Base-by-base conservation (phyloP, 1,140 invertebrate genomes). In the Aphelenchoides fujianensis region DNA sequence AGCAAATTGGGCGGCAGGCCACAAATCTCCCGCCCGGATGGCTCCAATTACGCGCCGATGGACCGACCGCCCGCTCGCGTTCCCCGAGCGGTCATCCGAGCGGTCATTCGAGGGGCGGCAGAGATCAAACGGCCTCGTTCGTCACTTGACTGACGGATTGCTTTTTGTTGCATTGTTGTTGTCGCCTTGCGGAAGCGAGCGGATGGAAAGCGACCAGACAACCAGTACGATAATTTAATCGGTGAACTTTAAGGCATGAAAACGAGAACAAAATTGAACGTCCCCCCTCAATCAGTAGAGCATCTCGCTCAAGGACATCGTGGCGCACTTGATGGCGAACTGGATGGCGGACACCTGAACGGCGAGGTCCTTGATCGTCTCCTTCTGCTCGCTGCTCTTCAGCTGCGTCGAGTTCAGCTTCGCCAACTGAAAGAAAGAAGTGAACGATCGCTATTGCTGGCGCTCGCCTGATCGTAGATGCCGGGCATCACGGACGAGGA, bases 331-430 rank as follows among this genome's bases (percentile, higher is more conserved):
- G 19, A 81, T 52, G 0, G 72, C 48, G 37, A 68, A 76, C 34
- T 80, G 79, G 31, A 80, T 70, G 41, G 71, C 63, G 1, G 79
- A 79, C 53, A 80, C 74, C 52, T 81, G 67, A n/a, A 71, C 27
- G 0, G 79, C 71, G 35, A 80, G 68, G 3, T 79, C 30, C 48
- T 62, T 27, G 28, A 71, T 68, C 37, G 37, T 59, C 41, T 63
- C 32, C 34, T 59, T 59, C 36, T 27, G 5, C 30, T 19, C 7
- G 23, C n/a, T 28, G 41, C 5, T 7, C 16, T 2, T 68, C 70
- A 41, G n/a, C 63, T 66, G 23, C 7, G 75, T 57, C 41, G 34
- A 12, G n/a, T 19, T 30, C 35, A 79, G 66, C 23, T 62, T 68
- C 12, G 16, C n/a, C 23, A 80, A 59, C 74, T 79, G 27, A 71